Evolutionary conservation across 1,140 invertebrate genomes (phyloP).

Genomic region (Formica exsecta): DNA sequence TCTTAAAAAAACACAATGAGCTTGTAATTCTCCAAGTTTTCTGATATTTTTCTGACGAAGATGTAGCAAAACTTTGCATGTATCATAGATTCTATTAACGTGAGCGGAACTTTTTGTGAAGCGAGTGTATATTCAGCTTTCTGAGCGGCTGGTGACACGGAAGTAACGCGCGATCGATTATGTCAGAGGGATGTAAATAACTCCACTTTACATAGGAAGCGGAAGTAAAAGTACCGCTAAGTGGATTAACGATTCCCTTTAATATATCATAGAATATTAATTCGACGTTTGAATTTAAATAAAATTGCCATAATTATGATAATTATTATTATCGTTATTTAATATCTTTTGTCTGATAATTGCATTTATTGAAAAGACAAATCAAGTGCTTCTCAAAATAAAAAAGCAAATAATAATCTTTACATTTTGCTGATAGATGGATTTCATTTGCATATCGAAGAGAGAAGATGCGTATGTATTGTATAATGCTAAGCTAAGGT

Average conservation of each 20-base stretch:
- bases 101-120: slow-evolving; percentile 52
- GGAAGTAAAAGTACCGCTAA: slow-evolving; percentile 54
- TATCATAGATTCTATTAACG: slow-evolving; percentile 43
- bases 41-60: neutral
- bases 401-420: neutral
- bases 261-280: slow-evolving; percentile 10
- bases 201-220: slow-evolving; percentile 59
- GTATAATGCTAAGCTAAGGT: neutral
- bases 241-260: slow-evolving; percentile 50
- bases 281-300: slow-evolving; percentile 15
- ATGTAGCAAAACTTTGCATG: neutral
- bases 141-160: slow-evolving; percentile 67
- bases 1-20: neutral
- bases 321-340: slow-evolving; percentile 20
- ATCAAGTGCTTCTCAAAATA: neutral
- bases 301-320: neutral
- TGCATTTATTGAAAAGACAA: neutral
- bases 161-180: slow-evolving; percentile 75
- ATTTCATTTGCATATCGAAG: neutral
- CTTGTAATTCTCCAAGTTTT: neutral
- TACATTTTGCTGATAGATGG: neutral
- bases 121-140: slow-evolving; percentile 51
- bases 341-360: neutral
- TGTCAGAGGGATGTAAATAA: slow-evolving; percentile 70
- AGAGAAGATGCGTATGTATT: neutral